phyloP scores from a whole-genome alignment of 2,113 vertebrate genomes.

The Rhagologus leucostigma region DNA sequence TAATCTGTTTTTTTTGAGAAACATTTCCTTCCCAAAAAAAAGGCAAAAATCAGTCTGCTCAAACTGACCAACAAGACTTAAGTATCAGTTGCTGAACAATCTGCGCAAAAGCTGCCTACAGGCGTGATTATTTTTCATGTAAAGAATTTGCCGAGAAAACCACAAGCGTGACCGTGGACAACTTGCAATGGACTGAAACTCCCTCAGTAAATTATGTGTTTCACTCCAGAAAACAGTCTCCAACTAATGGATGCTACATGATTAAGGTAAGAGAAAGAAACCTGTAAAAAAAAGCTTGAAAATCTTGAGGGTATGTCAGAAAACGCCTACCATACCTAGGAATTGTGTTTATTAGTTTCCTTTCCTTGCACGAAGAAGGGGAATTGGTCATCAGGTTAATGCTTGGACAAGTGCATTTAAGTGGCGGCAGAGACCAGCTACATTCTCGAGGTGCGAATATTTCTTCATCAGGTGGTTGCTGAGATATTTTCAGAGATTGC shows the following conservation, averaged over 20 bases:
- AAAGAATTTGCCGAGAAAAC: not conserved
- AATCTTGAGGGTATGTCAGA: not conserved
- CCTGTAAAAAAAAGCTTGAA: not conserved
- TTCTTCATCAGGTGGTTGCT: not conserved
- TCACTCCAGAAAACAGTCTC: not conserved
- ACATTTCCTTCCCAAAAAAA: not conserved
- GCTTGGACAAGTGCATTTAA: not conserved
- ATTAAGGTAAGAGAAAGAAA: not conserved
- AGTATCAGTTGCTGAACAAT: not conserved
- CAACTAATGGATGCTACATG: not conserved
- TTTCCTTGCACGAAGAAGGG: not conserved
- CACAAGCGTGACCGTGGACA: not conserved
- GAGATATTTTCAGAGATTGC: not conserved
- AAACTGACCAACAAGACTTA: constrained; percentile 30
- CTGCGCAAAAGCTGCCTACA: not conserved
- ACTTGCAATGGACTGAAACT: not conserved
- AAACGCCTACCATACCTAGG: not conserved
- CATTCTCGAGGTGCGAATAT: not conserved
- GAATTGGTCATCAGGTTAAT: not conserved
- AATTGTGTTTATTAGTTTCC: not conserved
- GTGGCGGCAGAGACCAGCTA: not conserved
- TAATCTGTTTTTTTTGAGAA: constrained; percentile 33
- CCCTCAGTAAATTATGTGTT: not conserved
- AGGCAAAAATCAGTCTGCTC: not conserved
- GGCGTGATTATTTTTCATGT: not conserved